Evolutionary conservation across 2,888 invertebrate genomes (phyloP), one percentile per base, ranked within the genome.

Genomic region (Leucoma salicis): DNA sequence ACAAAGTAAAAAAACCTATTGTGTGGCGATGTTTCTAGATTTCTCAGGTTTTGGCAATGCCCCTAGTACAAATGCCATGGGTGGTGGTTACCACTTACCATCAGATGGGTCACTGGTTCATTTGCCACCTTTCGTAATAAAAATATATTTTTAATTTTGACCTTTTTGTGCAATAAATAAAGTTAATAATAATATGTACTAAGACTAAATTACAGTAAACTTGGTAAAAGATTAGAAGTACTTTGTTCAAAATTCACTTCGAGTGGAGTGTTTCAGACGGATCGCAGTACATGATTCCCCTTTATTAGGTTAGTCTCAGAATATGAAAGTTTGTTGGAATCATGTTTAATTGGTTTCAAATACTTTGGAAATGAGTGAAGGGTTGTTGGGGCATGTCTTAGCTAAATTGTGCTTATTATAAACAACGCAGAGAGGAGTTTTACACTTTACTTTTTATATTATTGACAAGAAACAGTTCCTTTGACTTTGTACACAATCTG

Each of bases 211-310:
- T 21, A 21, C 8, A 21, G 6, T 58, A 74, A 74, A 75, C 76
- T 78, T 82, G 78, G 81, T 83, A 83, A 83, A 84, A 85, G 76
- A 84, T 81, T 70, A 63, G 61, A 78, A 85, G 77, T 83, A 84
- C 85, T 87, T 84, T 80, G 78, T 82, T 82, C 78, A 80, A 82
- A 82, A 80, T 84, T 82, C 79, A 85, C 82, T 86, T 82, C 80
- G 84, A 80, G 82, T 74, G 69, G 66, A 68, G 55, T 69, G 73
- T 67, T 70, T 74, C 85, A 85, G 83, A 82, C 82, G 84, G 82
- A 80, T 75, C 78, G 76, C 80, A 75, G 78, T 68, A 78, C 74
- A 69, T 71, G 79, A 85, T 83, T 82, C 76, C 73, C 74, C 78
- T 83, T 82, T 81, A 84, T 86, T 82, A 83, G 82, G 74, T 82